Conservation (phyloP, 2,888 invertebrate species). For the Entomobrya proxima region DNA sequence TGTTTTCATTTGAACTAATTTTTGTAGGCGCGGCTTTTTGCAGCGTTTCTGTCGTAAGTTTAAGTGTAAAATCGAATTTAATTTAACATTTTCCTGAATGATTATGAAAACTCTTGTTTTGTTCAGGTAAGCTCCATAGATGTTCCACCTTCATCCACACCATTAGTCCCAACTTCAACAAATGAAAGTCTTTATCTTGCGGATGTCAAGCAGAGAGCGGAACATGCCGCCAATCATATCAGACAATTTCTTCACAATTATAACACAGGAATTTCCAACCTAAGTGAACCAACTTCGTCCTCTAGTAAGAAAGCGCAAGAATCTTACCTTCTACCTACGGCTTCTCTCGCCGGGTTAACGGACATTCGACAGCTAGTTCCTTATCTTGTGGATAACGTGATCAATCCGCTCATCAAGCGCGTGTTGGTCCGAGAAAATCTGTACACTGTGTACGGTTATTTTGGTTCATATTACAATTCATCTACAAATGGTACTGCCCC, state of each 20-base stretch:
- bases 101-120: no score
- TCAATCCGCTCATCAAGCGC: neutral
- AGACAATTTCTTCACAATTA: neutral
- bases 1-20: no score
- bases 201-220: neutral
- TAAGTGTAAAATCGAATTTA: no score
- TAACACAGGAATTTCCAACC: neutral
- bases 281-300: neutral
- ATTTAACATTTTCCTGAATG: no score
- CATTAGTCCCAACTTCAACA: neutral
- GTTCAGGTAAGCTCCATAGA: no score
- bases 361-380: conserved; percentile 9
- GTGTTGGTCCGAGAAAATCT: neutral
- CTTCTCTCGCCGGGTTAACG: neutral
- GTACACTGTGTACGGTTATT: no score
- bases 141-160: neutral
- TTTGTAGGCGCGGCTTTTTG: no score
- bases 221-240: neutral
- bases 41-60: no score
- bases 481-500: no score
- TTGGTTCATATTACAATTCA: no score
- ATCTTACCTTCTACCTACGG: neutral
- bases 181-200: no score
- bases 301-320: neutral
- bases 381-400: neutral